Conservation (phyloP, 2,113 vertebrate genomes). For the Dascyllus trimaculatus region DNA sequence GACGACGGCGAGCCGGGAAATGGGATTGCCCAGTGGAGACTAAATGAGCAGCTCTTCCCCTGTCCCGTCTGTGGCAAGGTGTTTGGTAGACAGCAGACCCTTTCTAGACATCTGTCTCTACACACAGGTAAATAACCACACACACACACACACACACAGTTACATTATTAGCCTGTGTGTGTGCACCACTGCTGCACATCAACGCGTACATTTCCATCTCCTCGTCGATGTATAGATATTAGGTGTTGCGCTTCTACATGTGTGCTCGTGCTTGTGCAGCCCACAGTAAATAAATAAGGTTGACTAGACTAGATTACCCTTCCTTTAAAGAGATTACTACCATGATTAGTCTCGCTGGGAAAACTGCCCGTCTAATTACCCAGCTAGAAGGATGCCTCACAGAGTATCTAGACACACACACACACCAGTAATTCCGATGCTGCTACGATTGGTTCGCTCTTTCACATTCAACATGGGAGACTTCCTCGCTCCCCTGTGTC, state of each 20-base stretch:
- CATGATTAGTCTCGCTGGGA: constrained; percentile 84
- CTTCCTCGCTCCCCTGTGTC: constrained; percentile 63
- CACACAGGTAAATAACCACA: constrained; percentile 91
- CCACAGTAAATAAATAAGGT: constrained; percentile 77
- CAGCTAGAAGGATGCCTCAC: constrained; percentile 65
- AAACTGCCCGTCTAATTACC: constrained; percentile 81
- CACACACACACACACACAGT: background rate
- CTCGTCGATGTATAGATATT: background rate
- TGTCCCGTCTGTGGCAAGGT: constrained; percentile 97
- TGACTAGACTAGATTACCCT: constrained; percentile 83
- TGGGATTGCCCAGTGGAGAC: constrained; percentile 92
- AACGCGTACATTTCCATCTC: background rate
- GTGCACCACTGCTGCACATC: background rate
- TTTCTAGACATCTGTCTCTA: constrained; percentile 95
- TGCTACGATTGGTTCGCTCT: constrained; percentile 46
- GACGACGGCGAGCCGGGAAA: constrained; percentile 90
- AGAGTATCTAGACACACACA: constrained; percentile 11
- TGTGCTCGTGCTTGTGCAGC: constrained; percentile 33
- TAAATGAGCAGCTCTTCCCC: constrained; percentile 95
- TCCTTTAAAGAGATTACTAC: constrained; percentile 84
- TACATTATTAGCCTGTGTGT: background rate
- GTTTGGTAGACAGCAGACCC: constrained; percentile 96
- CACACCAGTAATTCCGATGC: constrained; percentile 42
- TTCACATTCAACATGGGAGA: constrained; percentile 53
- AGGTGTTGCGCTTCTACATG: background rate